Evolutionary conservation across 1,140 invertebrate genomes (phyloP), one percentile per base, ranked within the genome.

Genomic region (Mycetomoellerius zeteki): DNA sequence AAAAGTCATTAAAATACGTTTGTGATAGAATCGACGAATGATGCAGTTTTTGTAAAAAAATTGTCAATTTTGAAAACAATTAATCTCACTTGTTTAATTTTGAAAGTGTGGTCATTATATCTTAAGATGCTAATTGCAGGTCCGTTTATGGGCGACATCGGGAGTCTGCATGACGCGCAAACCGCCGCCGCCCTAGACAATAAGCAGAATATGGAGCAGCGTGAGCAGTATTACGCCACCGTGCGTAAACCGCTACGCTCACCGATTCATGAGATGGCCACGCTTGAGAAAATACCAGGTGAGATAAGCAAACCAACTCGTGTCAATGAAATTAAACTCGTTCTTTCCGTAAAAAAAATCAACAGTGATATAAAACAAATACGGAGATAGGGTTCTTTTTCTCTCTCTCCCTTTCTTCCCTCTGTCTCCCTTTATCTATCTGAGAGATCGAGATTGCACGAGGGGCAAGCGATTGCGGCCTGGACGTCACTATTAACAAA

Each of bases 191-290:
- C 96, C 30, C 90, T 96, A 86, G 96, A 96, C 93, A 96, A 96
- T 93, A 96, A 96, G 92, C 95, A 96, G 88, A 96, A 96, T 87
- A 95, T 96, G 94, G 95, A 96, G 86, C 96, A 96, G 86, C 93
- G 96, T 50, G 96, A 96, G 78, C 96, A 96, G 80, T 96, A 96
- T 91, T 96, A 96, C 88, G 96, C 96, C 6, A 96, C 96, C 3
- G 95, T 96, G n/a, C 92, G 96, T 69, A 96, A 96, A 69, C 95
- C 95, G 8, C 93, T 95, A 86, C 92, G 95, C 47, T 96, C 96
- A 52, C 96, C 96, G 21, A 95, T 95, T 88, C 94, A 94, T 80
- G 95, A 96, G 87, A 95, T 95, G 87, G 94, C 92, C 75, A 95
- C 95, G 47, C 91, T 96, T 71, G 96, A 96, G 90, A 94, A 95